Base-by-base conservation (phyloP, 2,888 invertebrate species). In the Agriopis leucophaearia region DNA sequence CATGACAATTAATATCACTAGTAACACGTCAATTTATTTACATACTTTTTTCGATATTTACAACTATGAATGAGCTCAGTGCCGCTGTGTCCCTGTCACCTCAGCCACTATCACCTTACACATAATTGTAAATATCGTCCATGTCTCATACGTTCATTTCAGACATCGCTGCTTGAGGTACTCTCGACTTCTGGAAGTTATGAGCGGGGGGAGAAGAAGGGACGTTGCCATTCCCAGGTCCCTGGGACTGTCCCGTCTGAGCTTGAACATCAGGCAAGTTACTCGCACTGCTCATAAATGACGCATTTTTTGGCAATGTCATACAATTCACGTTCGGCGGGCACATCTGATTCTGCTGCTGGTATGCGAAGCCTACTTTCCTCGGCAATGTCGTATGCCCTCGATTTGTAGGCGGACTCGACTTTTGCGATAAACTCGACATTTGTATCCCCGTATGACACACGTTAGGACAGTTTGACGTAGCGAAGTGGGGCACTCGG, bases 101-200 rank as follows among this genome's bases (percentile, higher is more conserved):
- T 66, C 75, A 36, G 77, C 73, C 66, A 81, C 75, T 75, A 82
- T 82, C 91, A 90, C 90, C 89, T 69, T 90, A 94, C 85, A 94
- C 94, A 92, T 94, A 94, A 91, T 94, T 94, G 92, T 94, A 94
- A 94, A 94, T 94, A 94, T 94, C 94, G 78, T 94, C 94, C 89
- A 93, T 94, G 76, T 94, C 94, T 97, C 97, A 97, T 96, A 97
- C 97, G 83, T 97, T 95, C 97, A 97, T 97, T 91, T 97, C 97
- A 73, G 97, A 97, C 95, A 97, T 97, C 16, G 97, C 97, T 68
- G 97, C 97, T 88, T 97, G 96, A 51, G 97, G 97, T 75, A 97
- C 96, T 81, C 96, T 84, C 9, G 93, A 89, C 74, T 91, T 95
- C 85, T 95, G 95, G 75, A 91, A 93, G 74, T 92, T 90, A 42